phyloP scores from a whole-genome alignment of 2,113 vertebrate genomes.

The Podarcis raffonei region DNA sequence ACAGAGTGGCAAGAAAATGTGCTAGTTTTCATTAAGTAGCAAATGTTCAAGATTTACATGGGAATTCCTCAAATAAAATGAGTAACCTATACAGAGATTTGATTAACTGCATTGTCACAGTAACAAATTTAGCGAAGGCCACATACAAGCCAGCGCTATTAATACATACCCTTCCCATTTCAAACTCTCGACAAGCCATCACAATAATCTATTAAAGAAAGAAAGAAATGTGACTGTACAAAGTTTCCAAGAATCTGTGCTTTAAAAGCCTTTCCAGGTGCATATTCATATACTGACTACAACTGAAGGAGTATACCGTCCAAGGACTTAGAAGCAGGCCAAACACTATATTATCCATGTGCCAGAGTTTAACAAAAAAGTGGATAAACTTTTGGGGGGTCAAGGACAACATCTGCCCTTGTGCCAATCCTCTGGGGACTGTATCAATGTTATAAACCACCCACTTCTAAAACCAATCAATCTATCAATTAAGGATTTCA shows the following conservation, averaged over 20 bases:
- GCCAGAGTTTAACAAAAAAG: not conserved
- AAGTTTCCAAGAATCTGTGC: slow-evolving; percentile 1
- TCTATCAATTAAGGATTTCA: no score
- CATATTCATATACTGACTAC: not conserved
- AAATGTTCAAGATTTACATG: not conserved
- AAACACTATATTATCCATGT: not conserved
- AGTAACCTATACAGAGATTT: not conserved
- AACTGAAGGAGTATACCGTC: not conserved
- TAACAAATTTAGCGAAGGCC: not conserved
- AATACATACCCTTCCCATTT: slow-evolving; percentile 97
- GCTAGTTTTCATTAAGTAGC: not conserved
- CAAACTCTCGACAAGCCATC: slow-evolving; percentile 98
- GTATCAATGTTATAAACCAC: no score
- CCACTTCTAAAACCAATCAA: no score
- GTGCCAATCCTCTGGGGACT: not conserved
- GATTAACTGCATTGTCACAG: not conserved
- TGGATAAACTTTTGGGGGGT: not conserved
- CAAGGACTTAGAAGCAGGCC: not conserved
- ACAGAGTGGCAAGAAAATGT: not conserved
- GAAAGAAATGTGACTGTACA: slow-evolving; percentile 20
- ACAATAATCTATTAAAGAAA: slow-evolving; percentile 87
- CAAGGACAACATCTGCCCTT: not conserved
- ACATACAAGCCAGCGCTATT: not conserved
- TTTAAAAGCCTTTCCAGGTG: not conserved
- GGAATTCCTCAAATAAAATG: not conserved